Percentiles rank a stretch among this genome's conserved stretches.
These are phyloP conservation scores for Atta texana DNA, from an alignment of 1,140 invertebrate genomes.

Conservation along the genomic window DNA sequence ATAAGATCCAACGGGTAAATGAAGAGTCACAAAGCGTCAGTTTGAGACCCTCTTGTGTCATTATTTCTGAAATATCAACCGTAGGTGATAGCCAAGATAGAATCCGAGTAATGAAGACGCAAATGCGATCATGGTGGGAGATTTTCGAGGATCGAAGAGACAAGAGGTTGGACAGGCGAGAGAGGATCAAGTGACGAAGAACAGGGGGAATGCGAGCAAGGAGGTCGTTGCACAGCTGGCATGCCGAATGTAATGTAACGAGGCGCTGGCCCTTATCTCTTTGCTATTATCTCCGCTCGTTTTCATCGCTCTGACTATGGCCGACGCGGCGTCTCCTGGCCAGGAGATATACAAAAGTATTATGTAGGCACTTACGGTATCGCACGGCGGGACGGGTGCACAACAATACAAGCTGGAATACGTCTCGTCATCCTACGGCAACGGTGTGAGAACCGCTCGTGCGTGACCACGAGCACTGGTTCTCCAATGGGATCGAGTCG, in stretches of 20 bases:
- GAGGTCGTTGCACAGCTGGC: conserved; percentile 72
- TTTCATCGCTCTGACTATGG: conserved; percentile 67
- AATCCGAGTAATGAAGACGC: conserved; percentile 61
- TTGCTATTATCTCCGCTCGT: conserved; percentile 80
- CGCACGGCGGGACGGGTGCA: conserved; percentile 68
- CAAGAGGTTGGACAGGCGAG: conserved; percentile 23
- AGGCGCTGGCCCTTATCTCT: conserved; percentile 78
- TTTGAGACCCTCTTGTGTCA: conserved; percentile 34
- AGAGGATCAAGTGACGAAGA: conserved; percentile 49
- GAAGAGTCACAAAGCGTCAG: conserved; percentile 49
- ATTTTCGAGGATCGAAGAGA: conserved; percentile 44
- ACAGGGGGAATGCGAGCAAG: conserved; percentile 19
- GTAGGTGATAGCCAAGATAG: conserved; percentile 34
- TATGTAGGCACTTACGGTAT: conserved; percentile 67
- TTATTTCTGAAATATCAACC: conserved; percentile 52
- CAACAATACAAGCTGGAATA: conserved; percentile 81
- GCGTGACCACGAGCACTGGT: conserved; percentile 74
- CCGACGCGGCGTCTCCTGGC: conserved; percentile 61
- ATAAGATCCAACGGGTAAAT: conserved; percentile 67
- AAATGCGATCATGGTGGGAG: conserved; percentile 50
- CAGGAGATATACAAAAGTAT: conserved; percentile 77
- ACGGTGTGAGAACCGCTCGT: conserved; percentile 74
- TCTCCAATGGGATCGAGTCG: conserved; percentile 76
- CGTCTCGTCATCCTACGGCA: conserved; percentile 76
- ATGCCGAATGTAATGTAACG: conserved; percentile 79